These are phyloP conservation scores for Syrista parreyssii DNA, from an alignment of 2,888 invertebrate species.

Conservation along the genomic window DNA sequence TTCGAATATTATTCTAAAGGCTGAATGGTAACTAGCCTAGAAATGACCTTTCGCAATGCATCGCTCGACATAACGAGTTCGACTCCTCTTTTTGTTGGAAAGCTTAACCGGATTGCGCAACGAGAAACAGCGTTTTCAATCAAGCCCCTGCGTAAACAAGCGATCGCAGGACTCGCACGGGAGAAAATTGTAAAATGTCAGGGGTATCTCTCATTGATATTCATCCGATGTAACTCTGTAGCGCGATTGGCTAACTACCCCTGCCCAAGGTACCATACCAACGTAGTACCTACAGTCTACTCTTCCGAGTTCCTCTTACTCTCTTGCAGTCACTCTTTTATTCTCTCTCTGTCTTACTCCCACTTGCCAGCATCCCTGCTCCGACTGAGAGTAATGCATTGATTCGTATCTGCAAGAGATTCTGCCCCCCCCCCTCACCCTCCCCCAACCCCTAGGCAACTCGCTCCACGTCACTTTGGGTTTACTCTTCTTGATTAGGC, in stretches of 20 bases:
- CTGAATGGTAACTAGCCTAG: no score
- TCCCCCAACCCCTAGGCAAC: slow-evolving; percentile 22
- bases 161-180: slow-evolving; percentile 31
- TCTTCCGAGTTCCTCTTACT: slow-evolving; percentile 13
- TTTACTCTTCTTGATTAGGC: slow-evolving; percentile 66
- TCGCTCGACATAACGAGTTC: background rate
- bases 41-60: background rate
- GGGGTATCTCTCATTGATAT: slow-evolving; percentile 60
- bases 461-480: slow-evolving; percentile 50
- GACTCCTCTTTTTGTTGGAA: background rate
- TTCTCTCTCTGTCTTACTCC: slow-evolving; percentile 10
- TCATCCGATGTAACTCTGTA: slow-evolving; percentile 55
- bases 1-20: no score
- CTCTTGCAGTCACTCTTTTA: slow-evolving; percentile 15
- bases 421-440: slow-evolving; percentile 44
- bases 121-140: slow-evolving; percentile 44
- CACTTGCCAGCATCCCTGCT: slow-evolving; percentile 26
- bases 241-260: slow-evolving; percentile 63
- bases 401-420: slow-evolving; percentile 48
- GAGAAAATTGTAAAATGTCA: slow-evolving; percentile 57
- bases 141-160: slow-evolving; percentile 43
- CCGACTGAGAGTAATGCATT: slow-evolving; percentile 53
- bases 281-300: background rate
- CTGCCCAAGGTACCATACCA: background rate
- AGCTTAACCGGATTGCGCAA: slow-evolving; percentile 35